These are phyloP conservation scores for Sialia sialis DNA, from an alignment of 2,113 vertebrate genomes.

Conservation along the genomic window DNA sequence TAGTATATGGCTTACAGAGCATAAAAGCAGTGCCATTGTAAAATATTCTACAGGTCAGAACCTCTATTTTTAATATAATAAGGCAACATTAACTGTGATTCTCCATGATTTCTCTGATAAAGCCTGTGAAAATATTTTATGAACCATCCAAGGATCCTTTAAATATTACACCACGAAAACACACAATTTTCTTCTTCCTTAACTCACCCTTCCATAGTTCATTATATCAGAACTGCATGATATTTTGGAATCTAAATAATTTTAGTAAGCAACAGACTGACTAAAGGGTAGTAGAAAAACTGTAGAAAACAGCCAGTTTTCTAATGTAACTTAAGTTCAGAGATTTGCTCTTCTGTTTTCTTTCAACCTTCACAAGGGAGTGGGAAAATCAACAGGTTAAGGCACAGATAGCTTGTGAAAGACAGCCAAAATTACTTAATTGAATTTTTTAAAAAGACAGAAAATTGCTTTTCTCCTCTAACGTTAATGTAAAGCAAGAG, in stretches of 20 bases:
- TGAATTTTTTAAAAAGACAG: not conserved
- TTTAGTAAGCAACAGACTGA: not conserved
- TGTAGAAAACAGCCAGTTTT: not conserved
- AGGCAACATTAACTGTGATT: not conserved
- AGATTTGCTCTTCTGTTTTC: not conserved
- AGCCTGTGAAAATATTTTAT: not conserved
- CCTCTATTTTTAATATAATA: not conserved
- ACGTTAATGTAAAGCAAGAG: not conserved
- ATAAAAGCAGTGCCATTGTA: not conserved
- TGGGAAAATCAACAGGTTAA: not conserved
- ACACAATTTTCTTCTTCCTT: not conserved
- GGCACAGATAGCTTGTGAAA: not conserved
- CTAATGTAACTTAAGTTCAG: not conserved
- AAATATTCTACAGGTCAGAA: not conserved
- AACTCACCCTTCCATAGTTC: not conserved
- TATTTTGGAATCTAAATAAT: not conserved
- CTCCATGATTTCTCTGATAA: not conserved
- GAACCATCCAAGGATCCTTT: not conserved
- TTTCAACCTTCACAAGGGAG: not conserved
- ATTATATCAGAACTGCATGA: not conserved
- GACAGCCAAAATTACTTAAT: not conserved
- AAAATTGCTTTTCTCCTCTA: not conserved
- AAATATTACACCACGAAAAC: not conserved
- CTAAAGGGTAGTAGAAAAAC: not conserved
- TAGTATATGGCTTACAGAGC: not conserved